Evolutionary conservation across 2,888 invertebrate genomes (phyloP).

Genomic region (Gymnocheta viridis): DNA sequence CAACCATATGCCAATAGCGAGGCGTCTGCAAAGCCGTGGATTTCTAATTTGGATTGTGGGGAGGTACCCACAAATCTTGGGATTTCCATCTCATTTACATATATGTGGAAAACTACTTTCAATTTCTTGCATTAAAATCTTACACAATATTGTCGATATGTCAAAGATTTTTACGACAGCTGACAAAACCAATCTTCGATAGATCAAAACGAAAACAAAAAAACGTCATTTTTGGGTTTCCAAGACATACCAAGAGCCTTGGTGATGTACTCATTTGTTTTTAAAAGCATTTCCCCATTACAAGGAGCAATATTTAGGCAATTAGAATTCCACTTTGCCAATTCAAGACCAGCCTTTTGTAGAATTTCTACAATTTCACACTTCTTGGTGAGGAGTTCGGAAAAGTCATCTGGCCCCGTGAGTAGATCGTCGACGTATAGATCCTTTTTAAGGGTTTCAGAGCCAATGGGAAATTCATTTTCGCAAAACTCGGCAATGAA

Average conservation of each 20-base stretch:
- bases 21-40: neutral
- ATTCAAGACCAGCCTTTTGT: constrained; percentile 7
- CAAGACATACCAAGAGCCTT: constrained; percentile 40
- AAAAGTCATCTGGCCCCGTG: constrained; percentile 6
- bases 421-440: constrained; percentile 29
- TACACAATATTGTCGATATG: constrained; percentile 58
- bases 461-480: constrained; percentile 5
- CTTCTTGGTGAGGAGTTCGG: neutral
- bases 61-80: no score
- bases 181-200: constrained; percentile 43
- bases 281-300: neutral
- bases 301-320: neutral
- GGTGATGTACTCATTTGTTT: constrained; percentile 3
- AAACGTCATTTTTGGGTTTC: neutral
- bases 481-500: constrained; percentile 34
- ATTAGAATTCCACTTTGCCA: constrained; percentile 40
- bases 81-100: no score
- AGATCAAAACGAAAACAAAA: constrained; percentile 36
- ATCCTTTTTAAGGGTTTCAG: neutral
- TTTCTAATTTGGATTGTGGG: constrained; percentile 40
- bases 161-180: constrained; percentile 60
- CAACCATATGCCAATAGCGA: constrained; percentile 4
- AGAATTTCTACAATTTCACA: neutral
- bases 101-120: no score
- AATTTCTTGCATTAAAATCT: constrained; percentile 68